phyloP scores from a whole-genome alignment of 2,113 vertebrate genomes.

The Hylia prasina region DNA sequence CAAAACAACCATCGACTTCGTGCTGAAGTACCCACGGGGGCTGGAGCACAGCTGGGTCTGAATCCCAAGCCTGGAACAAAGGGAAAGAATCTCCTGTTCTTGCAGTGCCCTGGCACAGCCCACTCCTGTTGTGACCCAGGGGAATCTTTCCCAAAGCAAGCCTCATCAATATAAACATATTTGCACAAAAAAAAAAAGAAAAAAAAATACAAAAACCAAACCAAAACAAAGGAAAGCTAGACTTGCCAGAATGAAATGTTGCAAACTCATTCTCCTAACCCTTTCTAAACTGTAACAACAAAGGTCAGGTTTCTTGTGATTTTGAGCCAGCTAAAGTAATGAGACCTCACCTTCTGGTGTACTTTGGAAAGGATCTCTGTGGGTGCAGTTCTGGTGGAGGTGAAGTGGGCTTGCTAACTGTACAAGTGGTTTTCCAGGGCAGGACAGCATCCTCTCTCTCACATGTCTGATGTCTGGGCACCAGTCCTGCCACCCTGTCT shows the following conservation, averaged over 20 bases:
- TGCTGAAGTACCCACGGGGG: neutral
- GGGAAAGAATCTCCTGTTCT: neutral
- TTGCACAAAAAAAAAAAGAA: neutral
- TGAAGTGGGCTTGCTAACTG: neutral
- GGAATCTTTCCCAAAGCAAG: neutral
- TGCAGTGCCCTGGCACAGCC: neutral
- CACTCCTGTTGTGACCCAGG: neutral
- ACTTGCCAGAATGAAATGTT: neutral
- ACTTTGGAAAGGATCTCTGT: neutral
- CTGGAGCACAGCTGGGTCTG: neutral
- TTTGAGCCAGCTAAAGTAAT: neutral
- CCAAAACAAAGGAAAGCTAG: neutral
- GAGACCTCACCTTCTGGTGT: neutral
- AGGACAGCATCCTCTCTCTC: neutral
- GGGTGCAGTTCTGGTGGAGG: neutral
- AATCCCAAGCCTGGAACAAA: conserved; percentile 35
- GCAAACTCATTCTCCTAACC: neutral
- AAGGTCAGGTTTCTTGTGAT: neutral
- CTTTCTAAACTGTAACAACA: neutral
- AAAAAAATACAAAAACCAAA: neutral
- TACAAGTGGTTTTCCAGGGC: neutral
- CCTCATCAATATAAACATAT: neutral
- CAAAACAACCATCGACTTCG: neutral
- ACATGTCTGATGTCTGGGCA: neutral
- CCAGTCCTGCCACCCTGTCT: neutral